Evolutionary conservation across 2,797 vertebrate genomes (phyloP).

Genomic region (Zenarchopterus dispar): DNA sequence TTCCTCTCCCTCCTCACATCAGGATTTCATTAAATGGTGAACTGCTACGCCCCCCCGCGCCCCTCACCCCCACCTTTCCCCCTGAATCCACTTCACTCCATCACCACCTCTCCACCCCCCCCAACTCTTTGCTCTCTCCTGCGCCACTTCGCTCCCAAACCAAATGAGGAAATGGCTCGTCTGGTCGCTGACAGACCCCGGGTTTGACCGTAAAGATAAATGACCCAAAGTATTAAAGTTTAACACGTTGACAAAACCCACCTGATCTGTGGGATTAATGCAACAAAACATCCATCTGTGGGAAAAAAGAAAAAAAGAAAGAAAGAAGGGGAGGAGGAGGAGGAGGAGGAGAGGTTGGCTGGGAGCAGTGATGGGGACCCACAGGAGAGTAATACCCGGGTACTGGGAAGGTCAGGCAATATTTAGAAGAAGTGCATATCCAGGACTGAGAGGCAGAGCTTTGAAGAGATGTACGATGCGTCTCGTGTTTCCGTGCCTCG

Average conservation of each 20-base stretch:
- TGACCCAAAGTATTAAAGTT: constrained; percentile 86
- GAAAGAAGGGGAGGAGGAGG: too few relatives aligned
- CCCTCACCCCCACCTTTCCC: not conserved
- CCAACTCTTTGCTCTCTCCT: constrained; percentile 46
- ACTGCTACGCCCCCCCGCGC: constrained; percentile 17
- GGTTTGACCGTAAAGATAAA: constrained; percentile 86
- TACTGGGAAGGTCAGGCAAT: constrained; percentile 76
- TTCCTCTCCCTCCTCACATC: constrained; percentile 66
- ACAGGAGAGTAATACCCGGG: constrained; percentile 73
- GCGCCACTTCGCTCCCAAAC: constrained; percentile 78
- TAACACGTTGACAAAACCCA: constrained; percentile 88
- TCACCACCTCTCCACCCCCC: constrained; percentile 34
- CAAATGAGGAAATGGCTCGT: constrained; percentile 89
- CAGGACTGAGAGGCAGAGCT: constrained; percentile 47
- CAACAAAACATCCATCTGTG: constrained; percentile 81
- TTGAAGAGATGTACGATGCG: not conserved
- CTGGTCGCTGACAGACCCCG: constrained; percentile 87
- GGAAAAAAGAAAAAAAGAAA: constrained; percentile 22
- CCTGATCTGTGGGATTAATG: constrained; percentile 86
- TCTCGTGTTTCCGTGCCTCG: constrained; percentile 9
- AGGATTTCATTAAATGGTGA: constrained; percentile 78
- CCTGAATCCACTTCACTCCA: constrained; percentile 51
- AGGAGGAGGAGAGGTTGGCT: not conserved
- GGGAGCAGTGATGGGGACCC: constrained; percentile 48
- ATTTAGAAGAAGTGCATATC: constrained; percentile 79